Base-by-base conservation (phyloP, 2,113 vertebrate species). In the Festucalex cinctus region DNA sequence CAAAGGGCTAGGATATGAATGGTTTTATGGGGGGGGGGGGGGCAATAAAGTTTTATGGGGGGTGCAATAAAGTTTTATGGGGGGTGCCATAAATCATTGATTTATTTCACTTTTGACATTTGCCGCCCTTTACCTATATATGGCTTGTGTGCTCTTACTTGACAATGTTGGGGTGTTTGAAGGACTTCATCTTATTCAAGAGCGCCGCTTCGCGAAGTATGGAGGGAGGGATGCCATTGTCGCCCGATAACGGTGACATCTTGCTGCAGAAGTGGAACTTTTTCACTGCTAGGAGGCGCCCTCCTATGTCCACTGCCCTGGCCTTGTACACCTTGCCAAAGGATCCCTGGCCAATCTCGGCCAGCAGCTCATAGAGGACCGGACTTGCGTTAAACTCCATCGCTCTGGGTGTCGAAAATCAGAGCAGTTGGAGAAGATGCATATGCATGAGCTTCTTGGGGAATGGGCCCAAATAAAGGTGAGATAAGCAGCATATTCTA, bases 171-270 rank as follows among this genome's bases (percentile, higher is more conserved):
- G 89, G 88, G 9, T 93, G 91, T 68, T 89, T 86, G 69, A 92
- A 92, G 53, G 61, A 57, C 61, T 81, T 88, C 44, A 92, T 76
- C 36, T 84, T 91, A 1, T 81, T 60, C 78, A 93, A 75, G 77
- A 92, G 82, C 65, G 90, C 88, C 86, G 91, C 92, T 80, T 93
- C 92, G 6, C 91, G 87, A 76, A 93, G 87, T 77, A 92, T 86
- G 66, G 83, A 85, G 6, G 88, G 63, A 22, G 92, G 92, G 71
- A 93, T 85, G 0, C 92, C 92, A 2, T 0, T 22, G 3, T 86
- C 73, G 0, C 20, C 22, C 3, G 57, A 10, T 7, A 20, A 20
- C 9, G n/a, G 9, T 20, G 44, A 6, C 0, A 75, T 19, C 10
- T 83, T 81, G 2, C 28, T 69, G 36, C 19, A 63, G 39, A 90